Percentiles rank a stretch among this genome's conserved stretches.
These are phyloP conservation scores for Dryomyza anilis DNA, from an alignment of 2,888 invertebrate genomes.

Conservation along the genomic window DNA sequence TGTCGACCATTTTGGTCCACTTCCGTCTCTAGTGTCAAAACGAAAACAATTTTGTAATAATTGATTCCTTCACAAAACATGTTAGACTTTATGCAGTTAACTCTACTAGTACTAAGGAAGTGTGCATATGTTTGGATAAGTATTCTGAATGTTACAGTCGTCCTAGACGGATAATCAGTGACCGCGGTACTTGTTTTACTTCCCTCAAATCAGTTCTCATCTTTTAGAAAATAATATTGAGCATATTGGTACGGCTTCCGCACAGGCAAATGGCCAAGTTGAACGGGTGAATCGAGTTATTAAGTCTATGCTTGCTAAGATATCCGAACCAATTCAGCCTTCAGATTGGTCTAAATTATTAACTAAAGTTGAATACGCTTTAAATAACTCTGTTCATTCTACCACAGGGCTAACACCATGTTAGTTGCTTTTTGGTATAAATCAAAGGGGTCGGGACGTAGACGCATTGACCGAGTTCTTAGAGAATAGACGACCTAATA, in stretches of 20 bases:
- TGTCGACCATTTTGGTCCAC: no score
- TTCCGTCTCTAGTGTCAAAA: slow-evolving; percentile 20
- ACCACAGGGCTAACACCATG: no score
- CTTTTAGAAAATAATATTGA: not conserved
- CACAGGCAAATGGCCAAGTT: slow-evolving; percentile 10
- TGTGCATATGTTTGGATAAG: slow-evolving; percentile 1
- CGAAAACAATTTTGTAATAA: slow-evolving; percentile 24
- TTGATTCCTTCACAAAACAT: slow-evolving; percentile 26
- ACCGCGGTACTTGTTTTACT: slow-evolving; percentile 24
- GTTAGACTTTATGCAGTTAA: slow-evolving; percentile 24
- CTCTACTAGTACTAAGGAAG: slow-evolving; percentile 16
- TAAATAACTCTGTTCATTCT: no score
- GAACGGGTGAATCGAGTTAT: slow-evolving; percentile 5
- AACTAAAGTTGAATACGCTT: no score
- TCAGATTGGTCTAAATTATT: no score
- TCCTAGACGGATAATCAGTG: slow-evolving; percentile 16
- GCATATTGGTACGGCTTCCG: not conserved
- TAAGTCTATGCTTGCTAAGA: not conserved
- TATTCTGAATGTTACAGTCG: slow-evolving; percentile 31
- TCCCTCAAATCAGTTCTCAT: not conserved
- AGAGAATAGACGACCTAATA: no score
- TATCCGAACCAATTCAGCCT: not conserved
- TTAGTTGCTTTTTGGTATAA: no score
- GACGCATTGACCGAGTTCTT: no score
- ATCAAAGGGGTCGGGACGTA: no score